These are phyloP conservation scores for Poicephalus meyeri DNA, from an alignment of 2,113 vertebrate species.

Conservation along the genomic window DNA sequence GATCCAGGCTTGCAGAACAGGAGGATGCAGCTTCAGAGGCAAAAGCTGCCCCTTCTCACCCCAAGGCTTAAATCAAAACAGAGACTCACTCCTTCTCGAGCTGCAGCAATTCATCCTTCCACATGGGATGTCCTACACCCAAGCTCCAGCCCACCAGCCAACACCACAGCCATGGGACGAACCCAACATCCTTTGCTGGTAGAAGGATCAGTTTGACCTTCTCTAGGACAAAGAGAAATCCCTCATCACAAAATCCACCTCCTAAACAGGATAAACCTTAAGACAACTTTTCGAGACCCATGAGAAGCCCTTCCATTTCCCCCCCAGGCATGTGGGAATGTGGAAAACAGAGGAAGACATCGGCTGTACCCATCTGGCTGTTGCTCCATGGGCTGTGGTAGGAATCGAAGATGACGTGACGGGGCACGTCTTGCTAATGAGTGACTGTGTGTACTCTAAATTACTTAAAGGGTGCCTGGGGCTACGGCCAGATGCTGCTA, in stretches of 20 bases:
- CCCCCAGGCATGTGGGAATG: neutral
- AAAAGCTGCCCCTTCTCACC: neutral
- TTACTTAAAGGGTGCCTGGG: constrained; percentile 48
- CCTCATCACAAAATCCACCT: neutral
- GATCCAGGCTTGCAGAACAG: neutral
- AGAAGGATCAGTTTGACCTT: neutral
- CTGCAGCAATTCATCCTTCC: neutral
- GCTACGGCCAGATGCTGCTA: constrained; percentile 51
- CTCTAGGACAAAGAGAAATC: neutral
- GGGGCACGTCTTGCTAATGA: neutral
- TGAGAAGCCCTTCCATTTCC: neutral
- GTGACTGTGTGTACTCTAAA: neutral
- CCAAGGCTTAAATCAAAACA: neutral
- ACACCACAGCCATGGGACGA: neutral
- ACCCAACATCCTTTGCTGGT: neutral
- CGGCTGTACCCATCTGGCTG: neutral
- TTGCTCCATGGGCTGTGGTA: neutral
- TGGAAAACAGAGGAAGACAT: accelerated
- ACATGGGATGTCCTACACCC: neutral
- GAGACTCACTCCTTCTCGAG: neutral
- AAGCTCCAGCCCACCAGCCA: neutral
- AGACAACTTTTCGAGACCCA: neutral
- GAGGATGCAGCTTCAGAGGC: neutral
- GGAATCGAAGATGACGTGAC: neutral
- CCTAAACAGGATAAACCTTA: accelerated